phyloP scores from a whole-genome alignment of 1,140 invertebrate genomes.

The Drosophila pseudoananassae region DNA sequence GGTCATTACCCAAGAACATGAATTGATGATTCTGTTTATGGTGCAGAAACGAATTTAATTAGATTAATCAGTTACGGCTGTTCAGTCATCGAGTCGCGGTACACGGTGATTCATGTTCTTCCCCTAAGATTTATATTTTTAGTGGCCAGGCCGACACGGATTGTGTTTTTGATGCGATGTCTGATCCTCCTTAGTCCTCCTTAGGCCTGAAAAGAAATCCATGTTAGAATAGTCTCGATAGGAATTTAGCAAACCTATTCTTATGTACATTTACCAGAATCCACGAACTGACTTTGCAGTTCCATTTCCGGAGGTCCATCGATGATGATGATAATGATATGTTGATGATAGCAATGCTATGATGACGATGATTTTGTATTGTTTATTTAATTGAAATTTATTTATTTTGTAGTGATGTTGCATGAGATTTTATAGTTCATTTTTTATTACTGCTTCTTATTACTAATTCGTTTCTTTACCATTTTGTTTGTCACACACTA shows the following conservation, averaged over 20 bases:
- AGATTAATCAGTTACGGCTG: slow-evolving; percentile 78
- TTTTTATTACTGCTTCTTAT: slow-evolving; percentile 82
- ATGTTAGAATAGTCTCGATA: slow-evolving; percentile 46
- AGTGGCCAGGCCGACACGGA: slow-evolving; percentile 33
- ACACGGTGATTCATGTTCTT: slow-evolving; percentile 55
- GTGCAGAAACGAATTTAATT: slow-evolving; percentile 80
- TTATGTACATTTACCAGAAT: slow-evolving; percentile 56
- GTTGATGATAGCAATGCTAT: slow-evolving; percentile 20
- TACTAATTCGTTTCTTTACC: slow-evolving; percentile 77
- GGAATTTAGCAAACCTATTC: slow-evolving; percentile 24
- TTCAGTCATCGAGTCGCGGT: slow-evolving; percentile 53
- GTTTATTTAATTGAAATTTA: slow-evolving; percentile 68
- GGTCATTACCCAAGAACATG: slow-evolving; percentile 62
- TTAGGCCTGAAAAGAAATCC: slow-evolving; percentile 43
- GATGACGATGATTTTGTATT: slow-evolving; percentile 61
- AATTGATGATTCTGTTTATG: slow-evolving; percentile 77
- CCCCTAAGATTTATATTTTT: slow-evolving; percentile 43
- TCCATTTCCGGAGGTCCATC: slow-evolving; percentile 6
- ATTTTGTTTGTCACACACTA: slow-evolving; percentile 51
- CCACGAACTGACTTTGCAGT: slow-evolving; percentile 12
- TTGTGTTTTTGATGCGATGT: slow-evolving; percentile 34
- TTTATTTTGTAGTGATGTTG: slow-evolving; percentile 82
- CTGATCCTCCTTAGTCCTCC: slow-evolving; percentile 14
- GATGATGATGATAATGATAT: slow-evolving; percentile 20
- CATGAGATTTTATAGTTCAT: slow-evolving; percentile 84